phyloP scores from a whole-genome alignment of 2,113 vertebrate genomes.

The Pao palembangensis region DNA sequence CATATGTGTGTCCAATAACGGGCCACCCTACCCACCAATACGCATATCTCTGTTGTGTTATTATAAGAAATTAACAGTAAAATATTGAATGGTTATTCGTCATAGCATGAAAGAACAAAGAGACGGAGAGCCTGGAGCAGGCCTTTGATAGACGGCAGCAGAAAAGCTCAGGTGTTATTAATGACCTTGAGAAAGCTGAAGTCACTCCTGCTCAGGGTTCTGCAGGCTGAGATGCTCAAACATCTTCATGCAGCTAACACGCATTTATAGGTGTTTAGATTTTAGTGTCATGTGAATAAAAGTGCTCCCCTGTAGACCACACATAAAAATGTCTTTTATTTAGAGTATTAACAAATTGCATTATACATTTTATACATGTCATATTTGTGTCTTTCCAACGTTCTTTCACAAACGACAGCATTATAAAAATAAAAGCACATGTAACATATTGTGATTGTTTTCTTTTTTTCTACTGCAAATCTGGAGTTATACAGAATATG shows the following conservation, averaged over 20 bases:
- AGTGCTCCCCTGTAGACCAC: conserved; percentile 59
- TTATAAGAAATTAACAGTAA: too few relatives aligned
- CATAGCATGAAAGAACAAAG: neutral
- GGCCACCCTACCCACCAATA: too few relatives aligned
- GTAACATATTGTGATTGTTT: conserved; percentile 64
- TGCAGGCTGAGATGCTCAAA: neutral
- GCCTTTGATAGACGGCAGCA: neutral
- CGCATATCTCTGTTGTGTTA: too few relatives aligned
- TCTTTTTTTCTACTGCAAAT: conserved; percentile 40
- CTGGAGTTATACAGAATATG: conserved; percentile 49
- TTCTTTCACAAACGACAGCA: conserved; percentile 73
- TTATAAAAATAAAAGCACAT: conserved; percentile 81
- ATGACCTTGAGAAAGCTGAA: neutral
- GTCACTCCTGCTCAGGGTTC: too few relatives aligned
- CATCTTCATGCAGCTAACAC: neutral
- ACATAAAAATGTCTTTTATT: conserved; percentile 80
- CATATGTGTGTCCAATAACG: too few relatives aligned
- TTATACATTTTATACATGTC: conserved; percentile 72
- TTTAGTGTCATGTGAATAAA: conserved; percentile 1
- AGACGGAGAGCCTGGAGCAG: neutral
- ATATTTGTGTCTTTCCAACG: conserved; percentile 50
- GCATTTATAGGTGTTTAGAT: neutral
- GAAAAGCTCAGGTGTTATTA: neutral
- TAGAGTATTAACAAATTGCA: conserved; percentile 78
- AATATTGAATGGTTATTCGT: neutral